Percentiles rank a stretch among this genome's conserved stretches.
Conservation (phyloP, 37 sponge, comb jelly and placozoan species). For the Cladorhizidae sp. region DNA sequence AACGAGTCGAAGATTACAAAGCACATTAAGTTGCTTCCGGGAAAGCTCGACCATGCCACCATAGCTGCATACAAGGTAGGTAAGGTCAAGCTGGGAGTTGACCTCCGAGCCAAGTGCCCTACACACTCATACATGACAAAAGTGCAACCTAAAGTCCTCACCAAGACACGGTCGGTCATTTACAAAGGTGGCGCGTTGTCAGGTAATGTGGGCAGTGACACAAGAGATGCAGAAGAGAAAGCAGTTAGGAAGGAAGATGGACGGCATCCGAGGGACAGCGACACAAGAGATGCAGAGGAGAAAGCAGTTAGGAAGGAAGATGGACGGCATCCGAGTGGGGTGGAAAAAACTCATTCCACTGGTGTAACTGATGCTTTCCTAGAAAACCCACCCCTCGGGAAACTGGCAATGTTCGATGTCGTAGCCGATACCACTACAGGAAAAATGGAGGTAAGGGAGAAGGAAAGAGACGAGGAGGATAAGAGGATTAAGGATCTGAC, state of each 20-base stretch:
- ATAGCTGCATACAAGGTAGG: slow-evolving; percentile 66
- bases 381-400: too few relatives aligned
- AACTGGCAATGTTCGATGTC: too few relatives aligned
- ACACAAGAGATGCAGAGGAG: not conserved
- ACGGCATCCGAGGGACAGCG: not conserved
- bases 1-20: slow-evolving; percentile 42
- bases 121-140: slow-evolving; percentile 35
- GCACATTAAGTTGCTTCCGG: slow-evolving; percentile 48
- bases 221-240: not conserved
- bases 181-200: not conserved
- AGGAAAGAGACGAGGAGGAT: not conserved
- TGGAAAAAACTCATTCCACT: not conserved
- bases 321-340: too few relatives aligned
- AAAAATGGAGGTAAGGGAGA: not conserved
- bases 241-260: not conserved
- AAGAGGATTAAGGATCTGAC: not conserved
- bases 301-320: not conserved
- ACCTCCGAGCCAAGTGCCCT: not conserved
- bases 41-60: slow-evolving; percentile 88
- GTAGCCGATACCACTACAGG: not conserved
- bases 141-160: too few relatives aligned
- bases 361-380: too few relatives aligned
- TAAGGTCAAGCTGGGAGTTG: not conserved
- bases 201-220: not conserved
- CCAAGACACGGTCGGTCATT: not conserved